Conservation (phyloP, 2,797 vertebrate genomes). For the Poecilia wingei region DNA sequence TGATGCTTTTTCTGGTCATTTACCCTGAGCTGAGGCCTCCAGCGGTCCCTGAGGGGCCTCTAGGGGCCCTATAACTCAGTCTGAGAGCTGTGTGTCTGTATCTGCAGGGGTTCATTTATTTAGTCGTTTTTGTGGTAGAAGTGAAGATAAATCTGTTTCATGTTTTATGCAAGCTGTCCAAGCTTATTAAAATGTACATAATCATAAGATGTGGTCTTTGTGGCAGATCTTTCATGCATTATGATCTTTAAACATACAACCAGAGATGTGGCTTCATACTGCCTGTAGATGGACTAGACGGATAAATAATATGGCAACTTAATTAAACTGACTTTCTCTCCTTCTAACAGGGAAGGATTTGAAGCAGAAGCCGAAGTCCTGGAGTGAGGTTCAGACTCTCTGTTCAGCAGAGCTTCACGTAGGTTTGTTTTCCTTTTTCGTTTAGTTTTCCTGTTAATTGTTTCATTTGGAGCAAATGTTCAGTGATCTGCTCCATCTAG, state of each 20-base stretch:
- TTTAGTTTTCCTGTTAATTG: not conserved
- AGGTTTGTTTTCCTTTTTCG: not conserved
- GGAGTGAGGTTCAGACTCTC: not conserved
- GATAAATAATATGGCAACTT: not conserved
- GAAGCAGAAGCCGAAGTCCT: not conserved
- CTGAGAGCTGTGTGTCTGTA: not conserved
- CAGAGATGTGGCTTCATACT: not conserved
- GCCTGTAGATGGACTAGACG: not conserved
- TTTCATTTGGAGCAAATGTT: not conserved
- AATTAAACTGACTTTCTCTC: not conserved
- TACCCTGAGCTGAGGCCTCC: not conserved
- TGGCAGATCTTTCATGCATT: not conserved
- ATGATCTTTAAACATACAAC: not conserved
- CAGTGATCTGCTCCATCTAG: not conserved
- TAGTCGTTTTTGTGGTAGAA: not conserved
- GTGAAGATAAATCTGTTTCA: not conserved
- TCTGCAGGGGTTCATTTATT: not conserved
- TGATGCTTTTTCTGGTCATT: constrained; percentile 9
- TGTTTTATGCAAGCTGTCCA: not conserved
- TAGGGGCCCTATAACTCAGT: not conserved
- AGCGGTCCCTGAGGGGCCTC: too few relatives aligned
- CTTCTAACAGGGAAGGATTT: not conserved
- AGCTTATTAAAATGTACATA: not conserved
- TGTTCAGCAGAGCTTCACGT: not conserved
- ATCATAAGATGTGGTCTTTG: not conserved